phyloP scores from a whole-genome alignment of 1,140 invertebrate genomes.

The Drusus annulatus region DNA sequence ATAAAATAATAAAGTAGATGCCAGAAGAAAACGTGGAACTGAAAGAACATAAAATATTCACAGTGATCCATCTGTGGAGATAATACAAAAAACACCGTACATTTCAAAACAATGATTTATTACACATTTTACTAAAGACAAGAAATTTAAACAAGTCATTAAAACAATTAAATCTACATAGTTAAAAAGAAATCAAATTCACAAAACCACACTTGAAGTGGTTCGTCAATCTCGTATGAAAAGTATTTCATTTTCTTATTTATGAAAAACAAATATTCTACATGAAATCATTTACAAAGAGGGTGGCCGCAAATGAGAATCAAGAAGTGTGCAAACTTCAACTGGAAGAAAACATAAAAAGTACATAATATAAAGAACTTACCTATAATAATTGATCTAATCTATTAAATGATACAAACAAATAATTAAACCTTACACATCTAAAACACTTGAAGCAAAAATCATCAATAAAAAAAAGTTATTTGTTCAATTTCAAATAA shows the following conservation, averaged over 20 bases:
- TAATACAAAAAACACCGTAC: conserved; percentile 24
- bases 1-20: no score
- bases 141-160: conserved; percentile 36
- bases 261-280: conserved; percentile 10
- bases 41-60: no score
- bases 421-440: not conserved
- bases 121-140: conserved; percentile 31
- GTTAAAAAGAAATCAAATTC: conserved; percentile 23
- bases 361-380: conserved; percentile 12
- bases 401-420: conserved; percentile 7
- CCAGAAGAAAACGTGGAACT: no score
- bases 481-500: no score
- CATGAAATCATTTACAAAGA: not conserved
- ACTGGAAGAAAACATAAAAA: conserved; percentile 47
- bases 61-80: not conserved
- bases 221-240: not conserved
- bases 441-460: no score
- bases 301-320: conserved; percentile 21
- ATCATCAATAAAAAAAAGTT: no score
- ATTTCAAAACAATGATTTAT: conserved; percentile 38
- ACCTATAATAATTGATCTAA: not conserved
- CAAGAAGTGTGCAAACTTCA: conserved; percentile 51
- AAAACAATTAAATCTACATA: conserved; percentile 42
- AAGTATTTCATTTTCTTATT: conserved; percentile 8
- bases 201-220: conserved; percentile 8